phyloP scores from a whole-genome alignment of 2,797 vertebrate genomes.

The Hipposideros larvatus region DNA sequence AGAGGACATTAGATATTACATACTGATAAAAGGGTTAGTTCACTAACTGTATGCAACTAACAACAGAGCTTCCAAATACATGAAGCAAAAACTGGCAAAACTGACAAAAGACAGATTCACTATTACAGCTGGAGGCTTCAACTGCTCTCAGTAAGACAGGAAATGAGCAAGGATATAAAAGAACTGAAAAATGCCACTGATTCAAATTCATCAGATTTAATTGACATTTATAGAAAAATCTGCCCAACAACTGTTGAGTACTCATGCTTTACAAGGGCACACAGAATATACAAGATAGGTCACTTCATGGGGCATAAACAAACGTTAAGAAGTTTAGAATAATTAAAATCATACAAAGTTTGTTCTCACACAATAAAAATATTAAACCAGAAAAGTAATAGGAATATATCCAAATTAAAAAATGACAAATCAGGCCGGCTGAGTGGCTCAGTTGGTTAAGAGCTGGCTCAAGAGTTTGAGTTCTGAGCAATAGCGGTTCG shows the following conservation, averaged over 20 bases:
- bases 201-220: background rate
- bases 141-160: background rate
- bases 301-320: background rate
- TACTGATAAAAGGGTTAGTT: background rate
- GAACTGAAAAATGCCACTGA: background rate
- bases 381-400: background rate
- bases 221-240: background rate
- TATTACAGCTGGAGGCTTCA: background rate
- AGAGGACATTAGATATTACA: background rate
- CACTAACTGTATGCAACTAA: background rate
- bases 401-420: background rate
- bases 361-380: background rate
- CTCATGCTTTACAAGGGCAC: background rate
- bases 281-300: background rate
- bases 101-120: background rate
- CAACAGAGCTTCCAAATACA: background rate
- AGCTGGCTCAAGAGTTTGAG: too few species aligned
- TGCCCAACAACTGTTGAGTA: background rate
- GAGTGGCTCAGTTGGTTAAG: too few species aligned
- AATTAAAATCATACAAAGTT: background rate
- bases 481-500: too few species aligned
- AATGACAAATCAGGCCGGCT: too few species aligned
- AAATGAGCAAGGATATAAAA: conserved; percentile 3
- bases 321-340: background rate
- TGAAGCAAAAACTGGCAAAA: background rate